Base-by-base conservation (phyloP, 2,888 invertebrate genomes). In the Amiota mariae region DNA sequence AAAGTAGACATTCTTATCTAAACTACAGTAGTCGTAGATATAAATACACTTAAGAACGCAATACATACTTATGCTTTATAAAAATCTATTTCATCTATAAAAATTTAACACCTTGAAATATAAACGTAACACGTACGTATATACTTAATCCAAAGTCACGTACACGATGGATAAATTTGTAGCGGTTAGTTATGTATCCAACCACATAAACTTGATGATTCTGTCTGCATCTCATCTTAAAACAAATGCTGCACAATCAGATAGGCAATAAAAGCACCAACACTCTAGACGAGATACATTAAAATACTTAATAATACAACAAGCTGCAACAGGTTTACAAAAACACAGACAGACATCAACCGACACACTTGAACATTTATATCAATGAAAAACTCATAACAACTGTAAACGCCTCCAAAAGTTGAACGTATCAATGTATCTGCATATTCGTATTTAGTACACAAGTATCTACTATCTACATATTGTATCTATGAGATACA, bases 381-480 rank as follows among this genome's bases (percentile, higher is more conserved):
- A 83, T 86, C 86, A 83, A 83, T 83, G 83, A 86, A 83, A 85
- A 81, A 83, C 86, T 83, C 85, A 86, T 83, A 86, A 80, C 80
- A 75, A 77, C 80, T 80, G 78, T 36, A 36, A 78, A 83, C 82
- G 85, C 85, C 82, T 66, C 78, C 74, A 75, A 75, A 66, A 36
- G 36, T 36, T 36, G 36, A 36, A 36, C 36, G n/a, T n/a, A n/a
- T 36, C 36, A 36, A 36, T 36, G 8, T 36, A 36, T 36, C 36
- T 36, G 36, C 36, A 36, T 36, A 36, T 6, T 36, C 6, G 36
- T 36, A 36, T 36, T 36, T 36, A 36, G 36, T 36, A 36, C 6
- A 36, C 36, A 36, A 36, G 36, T 36, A 36, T 36, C 36, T 36
- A 6, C 36, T 36, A 36, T 36, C 36, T 36, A 36, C 36, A 36